Evolutionary conservation across 2,113 vertebrate genomes (phyloP).

Genomic region (Vombatus ursinus): DNA sequence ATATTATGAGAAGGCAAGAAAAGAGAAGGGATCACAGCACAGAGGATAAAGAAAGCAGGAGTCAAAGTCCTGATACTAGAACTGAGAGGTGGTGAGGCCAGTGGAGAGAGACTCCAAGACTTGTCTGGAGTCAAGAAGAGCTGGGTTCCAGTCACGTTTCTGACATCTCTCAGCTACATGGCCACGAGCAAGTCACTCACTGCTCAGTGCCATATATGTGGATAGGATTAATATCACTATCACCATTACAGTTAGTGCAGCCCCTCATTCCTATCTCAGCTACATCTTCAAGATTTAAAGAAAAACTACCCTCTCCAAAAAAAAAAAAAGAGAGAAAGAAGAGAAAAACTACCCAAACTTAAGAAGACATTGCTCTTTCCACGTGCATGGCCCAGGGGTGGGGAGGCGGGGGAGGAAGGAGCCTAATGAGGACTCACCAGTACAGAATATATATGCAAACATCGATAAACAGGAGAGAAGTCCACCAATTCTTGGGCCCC

Average conservation of each 20-base stretch:
- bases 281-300: slow-evolving; percentile 17
- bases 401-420: neutral
- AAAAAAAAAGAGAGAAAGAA: too few species aligned
- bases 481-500: slow-evolving; percentile 97
- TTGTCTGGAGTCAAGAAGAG: neutral
- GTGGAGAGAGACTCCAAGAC: neutral
- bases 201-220: neutral
- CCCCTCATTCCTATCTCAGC: slow-evolving; percentile 4
- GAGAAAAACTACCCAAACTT: slow-evolving; percentile 35
- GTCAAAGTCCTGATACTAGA: neutral
- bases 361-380: slow-evolving; percentile 51
- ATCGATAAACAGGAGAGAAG: slow-evolving; percentile 97
- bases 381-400: neutral
- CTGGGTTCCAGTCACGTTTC: too few species aligned
- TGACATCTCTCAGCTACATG: neutral
- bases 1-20: neutral
- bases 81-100: neutral
- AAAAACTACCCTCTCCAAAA: slow-evolving; percentile 21
- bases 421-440: slow-evolving; percentile 85
- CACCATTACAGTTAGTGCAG: neutral
- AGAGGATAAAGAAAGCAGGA: neutral
- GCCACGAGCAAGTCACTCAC: neutral
- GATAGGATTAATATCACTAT: neutral
- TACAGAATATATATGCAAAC: slow-evolving; percentile 96
- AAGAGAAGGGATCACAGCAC: neutral